Evolutionary conservation across 2,797 vertebrate genomes (phyloP).

Genomic region (Sternotherus odoratus): DNA sequence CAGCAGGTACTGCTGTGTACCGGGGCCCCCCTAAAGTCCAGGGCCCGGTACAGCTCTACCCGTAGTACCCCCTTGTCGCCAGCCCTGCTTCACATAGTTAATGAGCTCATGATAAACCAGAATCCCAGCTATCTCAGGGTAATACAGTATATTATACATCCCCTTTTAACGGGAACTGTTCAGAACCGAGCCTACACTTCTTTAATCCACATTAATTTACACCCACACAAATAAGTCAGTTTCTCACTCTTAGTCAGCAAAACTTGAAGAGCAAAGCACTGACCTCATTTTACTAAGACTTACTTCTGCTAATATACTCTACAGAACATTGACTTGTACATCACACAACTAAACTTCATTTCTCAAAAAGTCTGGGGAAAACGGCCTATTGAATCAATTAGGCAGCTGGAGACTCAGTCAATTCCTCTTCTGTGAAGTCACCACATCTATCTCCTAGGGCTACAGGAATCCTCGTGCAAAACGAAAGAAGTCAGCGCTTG

Average conservation of each 20-base stretch:
- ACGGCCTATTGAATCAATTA: conserved; percentile 69
- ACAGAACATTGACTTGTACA: conserved; percentile 71
- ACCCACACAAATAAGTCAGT: neutral
- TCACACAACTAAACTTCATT: conserved; percentile 43
- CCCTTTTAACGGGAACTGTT: neutral
- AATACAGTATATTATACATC: neutral
- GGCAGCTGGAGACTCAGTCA: conserved; percentile 68
- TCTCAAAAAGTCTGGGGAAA: conserved; percentile 63
- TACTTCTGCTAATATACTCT: conserved; percentile 73
- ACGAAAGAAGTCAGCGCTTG: neutral
- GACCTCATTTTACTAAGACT: conserved; percentile 62
- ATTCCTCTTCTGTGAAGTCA: conserved; percentile 52
- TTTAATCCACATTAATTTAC: neutral
- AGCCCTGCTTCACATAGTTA: too few species aligned
- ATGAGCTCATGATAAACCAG: neutral
- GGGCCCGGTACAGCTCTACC: too few species aligned
- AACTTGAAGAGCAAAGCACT: conserved; percentile 61
- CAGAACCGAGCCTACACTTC: neutral
- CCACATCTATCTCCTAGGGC: neutral
- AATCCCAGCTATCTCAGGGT: neutral
- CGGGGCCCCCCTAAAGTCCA: too few species aligned
- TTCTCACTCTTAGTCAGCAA: conserved; percentile 25
- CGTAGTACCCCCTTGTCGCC: too few species aligned
- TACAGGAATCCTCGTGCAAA: neutral
- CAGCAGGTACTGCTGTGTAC: too few species aligned